A percentile compares a stretch with the other conserved stretches of the same genome.
Evolutionary conservation across 2,113 vertebrate species (phyloP).

Genomic region (Xiphorhynchus elegans): DNA sequence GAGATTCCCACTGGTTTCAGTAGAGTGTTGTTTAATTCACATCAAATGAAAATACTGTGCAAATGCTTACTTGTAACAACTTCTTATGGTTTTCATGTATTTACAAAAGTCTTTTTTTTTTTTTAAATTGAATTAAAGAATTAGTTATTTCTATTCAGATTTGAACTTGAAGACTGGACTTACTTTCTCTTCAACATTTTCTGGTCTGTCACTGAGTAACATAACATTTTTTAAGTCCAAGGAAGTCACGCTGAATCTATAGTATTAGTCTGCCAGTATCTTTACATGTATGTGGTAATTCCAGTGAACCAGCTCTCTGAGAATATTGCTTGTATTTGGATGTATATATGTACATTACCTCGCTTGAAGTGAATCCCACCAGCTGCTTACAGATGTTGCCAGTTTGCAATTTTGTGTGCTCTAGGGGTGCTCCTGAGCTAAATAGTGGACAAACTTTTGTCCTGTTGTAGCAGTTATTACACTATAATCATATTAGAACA

Average conservation of each 20-base stretch:
- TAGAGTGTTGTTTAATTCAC: not conserved
- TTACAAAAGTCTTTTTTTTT: not conserved
- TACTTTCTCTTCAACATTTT: not conserved
- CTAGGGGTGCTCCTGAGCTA: not conserved
- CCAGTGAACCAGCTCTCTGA: not conserved
- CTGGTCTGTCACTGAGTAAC: not conserved
- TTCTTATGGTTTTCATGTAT: not conserved
- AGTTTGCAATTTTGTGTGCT: not conserved
- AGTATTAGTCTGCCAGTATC: not conserved
- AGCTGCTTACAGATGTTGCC: not conserved
- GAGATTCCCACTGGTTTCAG: not conserved
- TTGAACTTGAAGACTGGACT: not conserved
- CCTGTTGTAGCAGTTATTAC: not conserved
- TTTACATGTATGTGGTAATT: not conserved
- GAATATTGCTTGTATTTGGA: not conserved
- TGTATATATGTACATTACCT: not conserved
- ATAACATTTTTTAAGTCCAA: accelerated
- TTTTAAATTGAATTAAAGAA: not conserved
- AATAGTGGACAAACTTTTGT: not conserved
- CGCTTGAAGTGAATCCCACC: too few species aligned
- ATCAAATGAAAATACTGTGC: not conserved
- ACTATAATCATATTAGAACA: not conserved
- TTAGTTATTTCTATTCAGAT: not conserved
- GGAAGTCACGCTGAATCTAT: not conserved
- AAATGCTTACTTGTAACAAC: not conserved